These are phyloP conservation scores for Platysteira castanea DNA, from an alignment of 2,113 vertebrate species.

Conservation along the genomic window DNA sequence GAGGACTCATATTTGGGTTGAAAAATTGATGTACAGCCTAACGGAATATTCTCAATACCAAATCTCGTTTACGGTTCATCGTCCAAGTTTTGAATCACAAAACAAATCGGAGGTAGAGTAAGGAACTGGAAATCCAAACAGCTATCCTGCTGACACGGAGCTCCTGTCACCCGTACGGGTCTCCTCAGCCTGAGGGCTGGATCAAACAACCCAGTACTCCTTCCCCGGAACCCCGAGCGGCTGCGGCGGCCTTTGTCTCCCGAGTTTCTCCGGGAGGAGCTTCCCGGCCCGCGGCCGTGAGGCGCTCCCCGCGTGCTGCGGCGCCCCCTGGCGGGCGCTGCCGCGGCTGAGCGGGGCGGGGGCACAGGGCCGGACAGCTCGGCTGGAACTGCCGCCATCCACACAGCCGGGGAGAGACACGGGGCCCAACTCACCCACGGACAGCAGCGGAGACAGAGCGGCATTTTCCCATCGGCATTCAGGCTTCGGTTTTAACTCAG, in stretches of 20 bases:
- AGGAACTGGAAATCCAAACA: background rate
- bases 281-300: background rate
- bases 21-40: background rate
- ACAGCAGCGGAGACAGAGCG: rapidly evolving
- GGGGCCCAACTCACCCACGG: background rate
- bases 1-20: background rate
- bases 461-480: rapidly evolving
- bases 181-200: background rate
- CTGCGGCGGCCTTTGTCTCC: background rate
- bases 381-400: background rate
- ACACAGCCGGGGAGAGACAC: background rate
- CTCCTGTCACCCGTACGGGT: background rate
- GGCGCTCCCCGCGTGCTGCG: background rate
- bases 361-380: too few relatives aligned
- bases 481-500: background rate
- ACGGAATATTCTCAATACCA: background rate
- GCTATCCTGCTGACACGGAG: rapidly evolving
- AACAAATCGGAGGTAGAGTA: background rate
- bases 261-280: background rate
- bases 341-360: too few relatives aligned
- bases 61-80: background rate
- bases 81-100: background rate
- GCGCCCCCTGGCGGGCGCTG: background rate
- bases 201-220: background rate
- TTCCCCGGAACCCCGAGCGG: background rate